These are phyloP conservation scores for Diorhabda carinulata DNA, from an alignment of 1,140 invertebrate species.

Conservation along the genomic window DNA sequence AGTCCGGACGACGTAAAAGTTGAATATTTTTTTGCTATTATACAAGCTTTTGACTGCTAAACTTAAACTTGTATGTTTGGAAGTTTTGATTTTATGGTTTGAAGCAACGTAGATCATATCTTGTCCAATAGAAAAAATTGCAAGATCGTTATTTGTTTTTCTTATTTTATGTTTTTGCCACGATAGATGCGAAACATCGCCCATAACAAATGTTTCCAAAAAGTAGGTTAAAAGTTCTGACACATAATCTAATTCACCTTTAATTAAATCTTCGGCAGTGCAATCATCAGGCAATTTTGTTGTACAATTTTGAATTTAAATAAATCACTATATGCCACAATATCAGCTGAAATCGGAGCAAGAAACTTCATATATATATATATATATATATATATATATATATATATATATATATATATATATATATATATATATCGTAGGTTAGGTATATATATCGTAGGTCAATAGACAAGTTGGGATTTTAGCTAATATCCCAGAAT, in stretches of 20 bases:
- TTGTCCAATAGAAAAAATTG: constrained; percentile 19
- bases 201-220: constrained; percentile 15
- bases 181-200: constrained; percentile 14
- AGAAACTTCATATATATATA: constrained; percentile 8
- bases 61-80: background rate
- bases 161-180: background rate
- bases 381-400: too few relatives aligned
- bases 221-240: constrained; percentile 21
- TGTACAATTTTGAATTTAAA: constrained; percentile 6
- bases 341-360: constrained; percentile 11
- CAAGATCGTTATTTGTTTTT: constrained; percentile 9
- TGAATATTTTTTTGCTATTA: too few relatives aligned
- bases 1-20: constrained; percentile 6
- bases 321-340: constrained; percentile 14
- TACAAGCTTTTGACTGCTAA: too few relatives aligned
- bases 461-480: too few relatives aligned
- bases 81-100: constrained; percentile 13
- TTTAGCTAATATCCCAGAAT: too few relatives aligned
- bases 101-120: constrained; percentile 15
- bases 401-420: too few relatives aligned
- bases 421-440: too few relatives aligned
- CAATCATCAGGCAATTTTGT: constrained; percentile 16
- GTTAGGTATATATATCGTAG: too few relatives aligned
- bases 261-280: constrained; percentile 21
- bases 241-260: constrained; percentile 17